Base-by-base conservation (phyloP, 1,140 invertebrate species). In the Zeugodacus cucurbitae region DNA sequence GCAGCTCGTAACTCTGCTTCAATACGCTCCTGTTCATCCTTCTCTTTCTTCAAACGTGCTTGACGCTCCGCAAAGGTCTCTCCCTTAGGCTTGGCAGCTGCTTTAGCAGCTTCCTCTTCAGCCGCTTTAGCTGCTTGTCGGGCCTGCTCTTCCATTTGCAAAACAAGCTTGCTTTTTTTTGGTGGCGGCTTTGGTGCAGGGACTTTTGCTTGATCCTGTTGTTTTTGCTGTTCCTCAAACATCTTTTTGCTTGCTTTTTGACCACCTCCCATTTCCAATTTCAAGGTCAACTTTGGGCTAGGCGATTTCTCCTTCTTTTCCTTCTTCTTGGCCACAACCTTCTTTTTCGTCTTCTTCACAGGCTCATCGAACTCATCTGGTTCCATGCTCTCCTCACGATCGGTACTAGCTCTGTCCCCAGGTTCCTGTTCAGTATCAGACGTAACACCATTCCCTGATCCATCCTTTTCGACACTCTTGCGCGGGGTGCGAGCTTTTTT, bases 61-160 rank as follows among this genome's bases (percentile, higher is more conserved):
- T 91, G 90, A 32, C 93, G 91, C 82, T 92, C 93, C 86, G 94
- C 92, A 59, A 70, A 93, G 29, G 91, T 92, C 88, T 93, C 91
- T 26, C 91, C 91, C 88, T 94, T 94, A 34, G 90, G 90, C 87
- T 93, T 93, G 86, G 91, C 90, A 41, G 87, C 87, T 58, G 86
- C 86, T 70, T 92, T 89, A 59, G 90, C 90, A 3, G 90, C 90
- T 41, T 87, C 90, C 26, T 94, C 91, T 87, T 93, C 92, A 8
- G 93, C 92, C n/a, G 90, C 91, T 87, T 93, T 92, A 70, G 92
- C 91, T 14, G 91, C 91, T 7, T 91, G 92, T 29, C 48, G 89
- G 11, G 92, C 92, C 88, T 93, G 92, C 74, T 92, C 92, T 59
- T 93, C 93, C 91, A 93, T 92, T 88, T 93, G 91, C n/a, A 92